A percentile compares a stretch with the other conserved stretches of the same genome.
Conservation (phyloP, 2,113 vertebrate species). For the Microtus montanus region DNA sequence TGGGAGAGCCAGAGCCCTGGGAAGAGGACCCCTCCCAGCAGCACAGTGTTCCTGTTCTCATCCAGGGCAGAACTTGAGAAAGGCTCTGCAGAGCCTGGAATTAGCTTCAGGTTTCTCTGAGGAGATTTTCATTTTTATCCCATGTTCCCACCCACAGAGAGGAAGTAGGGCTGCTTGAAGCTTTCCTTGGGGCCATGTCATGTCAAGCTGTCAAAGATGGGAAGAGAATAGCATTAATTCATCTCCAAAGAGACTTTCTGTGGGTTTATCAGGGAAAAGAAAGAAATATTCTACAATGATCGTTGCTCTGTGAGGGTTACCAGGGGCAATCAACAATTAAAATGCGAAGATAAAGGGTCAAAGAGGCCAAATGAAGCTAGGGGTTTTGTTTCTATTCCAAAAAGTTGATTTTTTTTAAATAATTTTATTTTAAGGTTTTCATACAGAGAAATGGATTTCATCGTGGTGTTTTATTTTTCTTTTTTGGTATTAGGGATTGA, state of each 20-base stretch:
- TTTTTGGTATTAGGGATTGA: not conserved
- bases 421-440: not conserved
- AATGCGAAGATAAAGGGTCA: not conserved
- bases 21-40: not conserved
- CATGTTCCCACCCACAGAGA: conserved; percentile 10
- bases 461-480: not conserved
- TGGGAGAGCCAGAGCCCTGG: not conserved
- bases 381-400: not conserved
- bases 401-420: not conserved
- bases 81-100: not conserved
- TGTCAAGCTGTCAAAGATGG: conserved; percentile 36
- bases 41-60: not conserved
- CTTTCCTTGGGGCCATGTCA: conserved; percentile 30
- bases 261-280: conserved; percentile 44
- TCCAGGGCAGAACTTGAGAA: not conserved
- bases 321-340: not conserved
- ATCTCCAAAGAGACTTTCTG: conserved; percentile 41
- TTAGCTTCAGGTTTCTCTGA: conserved; percentile 32
- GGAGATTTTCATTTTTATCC: conserved; percentile 42
- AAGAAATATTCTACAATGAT: conserved; percentile 30
- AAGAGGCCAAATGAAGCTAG: not conserved
- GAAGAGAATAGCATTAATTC: conserved; percentile 23
- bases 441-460: not conserved
- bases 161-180: conserved; percentile 67
- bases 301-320: conserved; percentile 28